phyloP scores from a whole-genome alignment of 37 sponge, comb jelly and placozoan genomes.

The Spongia lamella region DNA sequence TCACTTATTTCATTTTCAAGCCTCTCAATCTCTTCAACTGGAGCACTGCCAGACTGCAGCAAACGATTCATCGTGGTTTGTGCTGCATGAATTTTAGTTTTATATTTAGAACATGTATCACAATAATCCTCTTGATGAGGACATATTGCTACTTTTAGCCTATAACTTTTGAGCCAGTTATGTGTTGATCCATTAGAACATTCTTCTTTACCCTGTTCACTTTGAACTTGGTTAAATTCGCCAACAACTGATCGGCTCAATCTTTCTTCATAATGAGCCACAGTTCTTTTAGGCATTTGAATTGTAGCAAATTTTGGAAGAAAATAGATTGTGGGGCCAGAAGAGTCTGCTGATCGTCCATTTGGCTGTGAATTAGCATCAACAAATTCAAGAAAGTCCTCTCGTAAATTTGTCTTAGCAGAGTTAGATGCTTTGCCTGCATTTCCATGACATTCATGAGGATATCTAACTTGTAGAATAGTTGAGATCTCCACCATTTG shows the following conservation, averaged over 20 bases:
- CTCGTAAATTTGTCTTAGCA: not conserved
- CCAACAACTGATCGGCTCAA: conserved; percentile 19
- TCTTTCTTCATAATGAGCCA: conserved; percentile 15
- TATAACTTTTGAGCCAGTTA: conserved; percentile 36
- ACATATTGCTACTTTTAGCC: conserved; percentile 37
- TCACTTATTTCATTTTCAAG: conserved; percentile 13
- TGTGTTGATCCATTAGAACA: conserved; percentile 27
- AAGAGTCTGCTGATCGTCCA: conserved; percentile 39
- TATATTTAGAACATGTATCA: conserved; percentile 31
- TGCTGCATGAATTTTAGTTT: conserved; percentile 23
- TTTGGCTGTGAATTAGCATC: conserved; percentile 42
- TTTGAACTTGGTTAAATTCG: conserved; percentile 49
- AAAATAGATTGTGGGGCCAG: conserved; percentile 36
- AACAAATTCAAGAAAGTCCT: conserved; percentile 34
- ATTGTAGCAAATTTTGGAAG: conserved; percentile 3
- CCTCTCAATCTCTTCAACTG: no score
- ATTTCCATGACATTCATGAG: conserved; percentile 35
- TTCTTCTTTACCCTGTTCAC: conserved; percentile 7
- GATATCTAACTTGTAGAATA: conserved; percentile 30
- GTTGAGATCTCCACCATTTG: conserved; percentile 40
- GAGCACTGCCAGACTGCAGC: conserved; percentile 30
- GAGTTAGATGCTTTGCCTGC: conserved; percentile 22
- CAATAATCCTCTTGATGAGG: conserved; percentile 50
- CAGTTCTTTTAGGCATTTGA: conserved; percentile 24
- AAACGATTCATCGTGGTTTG: conserved; percentile 51